Percentiles rank a stretch among this genome's conserved stretches.
These are phyloP conservation scores for Ornithoptera alexandrae DNA, from an alignment of 2,888 invertebrate genomes.

Conservation along the genomic window DNA sequence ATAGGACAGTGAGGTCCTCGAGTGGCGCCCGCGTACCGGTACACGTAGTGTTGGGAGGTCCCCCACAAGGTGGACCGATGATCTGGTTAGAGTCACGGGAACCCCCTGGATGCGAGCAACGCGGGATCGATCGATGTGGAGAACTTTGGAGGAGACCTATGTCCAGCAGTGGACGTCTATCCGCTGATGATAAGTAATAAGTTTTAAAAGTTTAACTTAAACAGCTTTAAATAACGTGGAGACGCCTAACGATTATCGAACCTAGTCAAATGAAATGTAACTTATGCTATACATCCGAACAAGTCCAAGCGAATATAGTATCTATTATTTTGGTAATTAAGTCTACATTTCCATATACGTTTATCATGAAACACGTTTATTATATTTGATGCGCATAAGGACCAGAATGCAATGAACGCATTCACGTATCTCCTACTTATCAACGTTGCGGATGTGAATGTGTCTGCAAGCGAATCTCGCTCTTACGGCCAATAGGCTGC, in stretches of 20 bases:
- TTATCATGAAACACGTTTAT: slow-evolving; percentile 37
- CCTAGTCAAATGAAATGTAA: slow-evolving; percentile 26
- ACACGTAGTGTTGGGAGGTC: too few species aligned
- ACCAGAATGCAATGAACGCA: slow-evolving; percentile 57
- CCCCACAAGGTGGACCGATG: too few species aligned
- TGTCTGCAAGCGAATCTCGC: slow-evolving; percentile 50
- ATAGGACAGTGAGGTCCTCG: too few species aligned
- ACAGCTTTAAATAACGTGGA: too few species aligned
- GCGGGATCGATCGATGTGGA: too few species aligned
- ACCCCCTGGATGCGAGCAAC: too few species aligned
- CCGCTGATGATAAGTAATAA: too few species aligned
- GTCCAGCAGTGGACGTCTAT: too few species aligned
- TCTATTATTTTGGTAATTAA: slow-evolving; percentile 11
- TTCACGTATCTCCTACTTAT: slow-evolving; percentile 65
- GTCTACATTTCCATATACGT: slow-evolving; percentile 31
- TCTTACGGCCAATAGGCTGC: slow-evolving; percentile 37
- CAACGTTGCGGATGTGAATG: slow-evolving; percentile 61
- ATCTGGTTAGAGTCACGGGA: too few species aligned
- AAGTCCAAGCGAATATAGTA: not conserved
- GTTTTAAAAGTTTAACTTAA: too few species aligned
- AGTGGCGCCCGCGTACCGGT: too few species aligned
- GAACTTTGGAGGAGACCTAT: too few species aligned
- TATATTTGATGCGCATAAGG: slow-evolving; percentile 33
- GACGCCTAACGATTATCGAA: slow-evolving; percentile 12
- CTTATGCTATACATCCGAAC: slow-evolving; percentile 3